These are phyloP conservation scores for Hirundichthys speculiger DNA, from an alignment of 2,113 vertebrate species.

Conservation along the genomic window DNA sequence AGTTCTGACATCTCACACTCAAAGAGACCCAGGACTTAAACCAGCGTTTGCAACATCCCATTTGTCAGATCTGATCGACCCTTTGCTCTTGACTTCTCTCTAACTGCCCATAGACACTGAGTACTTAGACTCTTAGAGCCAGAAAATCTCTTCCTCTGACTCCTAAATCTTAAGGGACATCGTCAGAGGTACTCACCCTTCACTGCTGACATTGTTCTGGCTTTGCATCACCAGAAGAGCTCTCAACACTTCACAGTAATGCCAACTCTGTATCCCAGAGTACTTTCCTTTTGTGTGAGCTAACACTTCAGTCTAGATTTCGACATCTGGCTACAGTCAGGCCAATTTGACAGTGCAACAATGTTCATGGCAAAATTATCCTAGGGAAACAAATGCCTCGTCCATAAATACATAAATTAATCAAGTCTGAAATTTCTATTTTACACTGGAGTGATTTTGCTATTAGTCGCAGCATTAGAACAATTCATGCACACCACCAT, in stretches of 20 bases:
- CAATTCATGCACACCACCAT: constrained; percentile 73
- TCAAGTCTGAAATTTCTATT: constrained; percentile 86
- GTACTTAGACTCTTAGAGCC: constrained; percentile 31
- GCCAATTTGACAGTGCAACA: constrained; percentile 70
- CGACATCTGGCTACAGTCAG: constrained; percentile 45
- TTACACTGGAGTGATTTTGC: constrained; percentile 84
- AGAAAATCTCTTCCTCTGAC: constrained; percentile 47
- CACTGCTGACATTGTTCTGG: constrained; percentile 64
- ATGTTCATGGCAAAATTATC: constrained; percentile 71
- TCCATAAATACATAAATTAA: constrained; percentile 85
- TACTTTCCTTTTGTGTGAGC: constrained; percentile 36
- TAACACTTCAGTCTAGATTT: constrained; percentile 54
- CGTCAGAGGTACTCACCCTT: constrained; percentile 73
- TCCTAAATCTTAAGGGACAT: constrained; percentile 68
- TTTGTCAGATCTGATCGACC: constrained; percentile 63
- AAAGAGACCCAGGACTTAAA: constrained; percentile 13
- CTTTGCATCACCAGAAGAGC: constrained; percentile 50
- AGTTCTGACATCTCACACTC: constrained; percentile 23
- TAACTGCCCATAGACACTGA: constrained; percentile 44
- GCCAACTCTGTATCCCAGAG: constrained; percentile 40
- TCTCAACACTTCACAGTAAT: constrained; percentile 21
- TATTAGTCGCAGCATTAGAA: constrained; percentile 80
- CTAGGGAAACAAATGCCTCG: constrained; percentile 60
- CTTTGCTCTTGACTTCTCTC: constrained; percentile 30
- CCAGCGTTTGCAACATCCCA: constrained; percentile 40